Evolutionary conservation across 2,797 vertebrate species (phyloP).

Genomic region (Labeo calbasu): DNA sequence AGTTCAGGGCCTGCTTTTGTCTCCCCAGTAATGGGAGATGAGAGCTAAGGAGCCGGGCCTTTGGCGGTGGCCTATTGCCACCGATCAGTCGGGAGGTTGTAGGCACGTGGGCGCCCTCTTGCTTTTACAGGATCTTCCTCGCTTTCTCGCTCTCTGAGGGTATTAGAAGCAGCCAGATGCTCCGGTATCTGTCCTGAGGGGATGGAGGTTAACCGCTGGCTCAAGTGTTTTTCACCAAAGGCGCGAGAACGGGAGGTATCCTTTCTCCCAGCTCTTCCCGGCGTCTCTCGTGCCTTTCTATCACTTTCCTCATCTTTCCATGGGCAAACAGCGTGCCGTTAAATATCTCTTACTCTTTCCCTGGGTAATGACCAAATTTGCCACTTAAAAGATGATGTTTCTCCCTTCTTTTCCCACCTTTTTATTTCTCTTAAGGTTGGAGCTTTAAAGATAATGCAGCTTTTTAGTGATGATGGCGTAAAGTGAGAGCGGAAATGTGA

Average conservation of each 20-base stretch:
- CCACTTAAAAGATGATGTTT: slow-evolving; percentile 67
- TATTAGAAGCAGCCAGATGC: slow-evolving; percentile 52
- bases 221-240: slow-evolving; percentile 37
- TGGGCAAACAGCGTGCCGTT: slow-evolving; percentile 64
- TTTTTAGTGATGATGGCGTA: slow-evolving; percentile 75
- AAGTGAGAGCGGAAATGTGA: slow-evolving; percentile 80
- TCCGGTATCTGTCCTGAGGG: slow-evolving; percentile 60
- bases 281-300: slow-evolving; percentile 55
- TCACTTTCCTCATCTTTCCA: slow-evolving; percentile 60
- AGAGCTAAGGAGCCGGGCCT: slow-evolving; percentile 55
- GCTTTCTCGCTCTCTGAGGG: slow-evolving; percentile 1
- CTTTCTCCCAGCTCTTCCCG: slow-evolving; percentile 35
- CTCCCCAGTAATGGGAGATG: slow-evolving; percentile 58
- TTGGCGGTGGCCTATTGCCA: slow-evolving; percentile 55
- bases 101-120: slow-evolving; percentile 44
- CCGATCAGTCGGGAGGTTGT: slow-evolving; percentile 53
- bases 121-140: slow-evolving; percentile 22
- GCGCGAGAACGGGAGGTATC: slow-evolving; percentile 29
- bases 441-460: slow-evolving; percentile 71
- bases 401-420: slow-evolving; percentile 65
- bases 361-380: slow-evolving; percentile 61
- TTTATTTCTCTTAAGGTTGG: slow-evolving; percentile 74
- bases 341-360: slow-evolving; percentile 64
- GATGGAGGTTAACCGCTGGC: slow-evolving; percentile 44
- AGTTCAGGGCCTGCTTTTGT: slow-evolving; percentile 58